phyloP scores from a whole-genome alignment of 1,140 invertebrate species.

The Pseudoatta argentina region DNA sequence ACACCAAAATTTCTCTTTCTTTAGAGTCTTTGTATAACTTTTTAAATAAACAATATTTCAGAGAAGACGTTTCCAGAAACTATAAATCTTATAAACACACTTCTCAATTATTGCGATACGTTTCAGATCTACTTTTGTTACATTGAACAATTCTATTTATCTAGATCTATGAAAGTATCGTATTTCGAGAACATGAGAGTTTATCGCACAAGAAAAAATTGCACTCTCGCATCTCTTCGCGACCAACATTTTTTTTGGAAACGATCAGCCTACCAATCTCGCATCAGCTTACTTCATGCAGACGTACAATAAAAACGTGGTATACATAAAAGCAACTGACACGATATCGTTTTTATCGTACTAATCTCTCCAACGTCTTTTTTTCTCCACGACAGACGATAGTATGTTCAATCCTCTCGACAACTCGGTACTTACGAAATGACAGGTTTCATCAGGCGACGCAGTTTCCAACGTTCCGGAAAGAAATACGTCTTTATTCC shows the following conservation, averaged over 20 bases:
- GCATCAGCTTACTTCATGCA: conserved; percentile 1
- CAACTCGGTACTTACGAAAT: conserved; percentile 19
- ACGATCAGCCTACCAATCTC: conserved; percentile 5
- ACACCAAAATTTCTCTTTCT: background rate
- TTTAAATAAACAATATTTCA: background rate
- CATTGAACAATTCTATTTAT: conserved; percentile 14
- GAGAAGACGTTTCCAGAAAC: background rate
- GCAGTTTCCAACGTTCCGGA: background rate
- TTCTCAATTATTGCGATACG: background rate
- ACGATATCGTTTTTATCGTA: conserved; percentile 40
- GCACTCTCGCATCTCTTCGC: background rate
- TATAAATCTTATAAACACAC: conserved; percentile 1
- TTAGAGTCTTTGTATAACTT: background rate
- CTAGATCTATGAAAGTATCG: background rate
- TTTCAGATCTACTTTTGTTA: background rate
- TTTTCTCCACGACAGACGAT: background rate
- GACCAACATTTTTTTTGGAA: conserved; percentile 29
- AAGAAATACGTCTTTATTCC: background rate
- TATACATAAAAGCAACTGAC: conserved; percentile 26
- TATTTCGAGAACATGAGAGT: background rate
- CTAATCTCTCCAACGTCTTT: conserved; percentile 29
- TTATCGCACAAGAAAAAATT: conserved; percentile 33
- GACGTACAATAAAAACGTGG: conserved; percentile 25
- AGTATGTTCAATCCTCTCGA: background rate
- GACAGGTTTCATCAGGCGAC: conserved; percentile 23